Conservation (phyloP, 2,888 invertebrate species). For the Caenorhabditis imperialis region DNA sequence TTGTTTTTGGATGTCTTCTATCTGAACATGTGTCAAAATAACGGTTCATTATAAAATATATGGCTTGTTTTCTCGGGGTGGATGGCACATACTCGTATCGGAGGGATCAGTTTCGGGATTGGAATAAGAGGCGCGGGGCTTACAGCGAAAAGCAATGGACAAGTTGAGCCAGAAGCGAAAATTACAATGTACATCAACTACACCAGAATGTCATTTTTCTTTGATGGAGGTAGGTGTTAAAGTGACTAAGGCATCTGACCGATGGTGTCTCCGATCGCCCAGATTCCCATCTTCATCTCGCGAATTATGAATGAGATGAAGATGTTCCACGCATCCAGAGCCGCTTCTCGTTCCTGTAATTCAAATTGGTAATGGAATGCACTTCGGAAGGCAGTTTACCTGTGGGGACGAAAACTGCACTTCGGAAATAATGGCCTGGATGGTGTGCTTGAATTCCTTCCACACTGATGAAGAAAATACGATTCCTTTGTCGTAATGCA, state of each 20-base stretch:
- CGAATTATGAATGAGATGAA: constrained; percentile 75
- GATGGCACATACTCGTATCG: constrained; percentile 43
- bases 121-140: neutral
- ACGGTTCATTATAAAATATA: constrained; percentile 24
- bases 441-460: constrained; percentile 71
- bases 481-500: constrained; percentile 71
- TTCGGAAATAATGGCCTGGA: constrained; percentile 57
- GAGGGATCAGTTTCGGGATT: constrained; percentile 20
- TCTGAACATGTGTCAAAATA: too few relatives aligned
- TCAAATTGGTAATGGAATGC: neutral
- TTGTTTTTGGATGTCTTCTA: too few relatives aligned
- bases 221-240: too few relatives aligned
- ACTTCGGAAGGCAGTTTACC: constrained; percentile 16
- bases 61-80: constrained; percentile 1
- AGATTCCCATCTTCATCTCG: constrained; percentile 76
- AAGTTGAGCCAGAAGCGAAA: constrained; percentile 3
- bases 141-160: neutral
- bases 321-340: constrained; percentile 74
- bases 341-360: constrained; percentile 68
- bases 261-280: constrained; percentile 62
- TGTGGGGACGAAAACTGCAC: constrained; percentile 50
- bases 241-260: constrained; percentile 52
- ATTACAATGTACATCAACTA: constrained; percentile 1
- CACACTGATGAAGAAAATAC: constrained; percentile 68
- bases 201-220: constrained; percentile 28